Base-by-base conservation (phyloP, 2,888 invertebrate species). In the Clusia tigrina region DNA sequence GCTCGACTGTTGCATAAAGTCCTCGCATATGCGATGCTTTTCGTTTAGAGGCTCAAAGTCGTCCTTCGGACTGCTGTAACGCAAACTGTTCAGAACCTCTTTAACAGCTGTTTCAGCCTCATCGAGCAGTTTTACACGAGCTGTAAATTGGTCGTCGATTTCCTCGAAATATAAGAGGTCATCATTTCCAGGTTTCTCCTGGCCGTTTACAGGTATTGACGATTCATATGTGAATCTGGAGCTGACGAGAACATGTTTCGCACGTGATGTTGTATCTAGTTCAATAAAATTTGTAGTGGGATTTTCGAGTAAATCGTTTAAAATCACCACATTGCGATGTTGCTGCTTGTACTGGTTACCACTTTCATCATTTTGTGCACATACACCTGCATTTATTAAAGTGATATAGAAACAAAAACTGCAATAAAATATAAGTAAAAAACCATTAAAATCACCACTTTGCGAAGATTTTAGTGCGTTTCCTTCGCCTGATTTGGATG, bases 271-370 rank as follows among this genome's bases (percentile, higher is more conserved):
- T 15, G 48, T 59, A 12, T 64, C 75, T 9, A 81, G 66, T 57
- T 81, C 73, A 54, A 81, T 73, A 24, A 74, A 81, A 63, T 80
- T 74, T 0, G 68, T 76, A 12, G 73, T 57, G 0, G 82, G 80
- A 66, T 81, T 76, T 60, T 78, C 73, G 5, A 81, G 69, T 24
- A 81, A 69, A 60, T 81, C 79, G 54, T 76, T 79, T 17, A 81
- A 69, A 55, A 74, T 72, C 2, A 82, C 67, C 10, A 82, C 78
- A n/a, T n/a, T n/a, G 6, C 32, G 32, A 32, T 32, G 32, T 32
- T 32, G 32, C 12, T 32, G 32, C 32, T 12, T 32, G 32, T 12
- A 12, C 6, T 32, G 32, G 32, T 32, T 32, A n/a, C n/a, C n/a
- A n/a, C n/a, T n/a, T n/a, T n/a, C n/a, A n/a, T n/a, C n/a, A n/a